Percentiles rank a stretch among this genome's conserved stretches.
These are phyloP conservation scores for Macroramphosus scolopax DNA, from an alignment of 2,797 vertebrate genomes.

Conservation along the genomic window DNA sequence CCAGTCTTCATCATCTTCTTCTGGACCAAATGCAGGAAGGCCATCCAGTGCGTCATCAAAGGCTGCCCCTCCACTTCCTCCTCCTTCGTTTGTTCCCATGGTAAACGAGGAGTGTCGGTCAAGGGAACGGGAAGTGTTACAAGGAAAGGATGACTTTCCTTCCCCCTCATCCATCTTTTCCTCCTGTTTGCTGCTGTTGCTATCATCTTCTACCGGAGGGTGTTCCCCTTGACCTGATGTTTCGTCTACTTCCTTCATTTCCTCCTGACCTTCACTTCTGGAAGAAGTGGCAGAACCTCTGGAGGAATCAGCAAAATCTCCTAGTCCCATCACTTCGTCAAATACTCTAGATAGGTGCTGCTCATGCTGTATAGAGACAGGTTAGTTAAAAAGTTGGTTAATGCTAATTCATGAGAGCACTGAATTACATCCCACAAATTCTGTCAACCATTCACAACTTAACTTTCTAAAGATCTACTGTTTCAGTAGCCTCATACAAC, in stretches of 20 bases:
- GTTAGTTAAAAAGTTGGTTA: neutral
- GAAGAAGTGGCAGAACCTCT: constrained; percentile 64
- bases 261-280: constrained; percentile 53
- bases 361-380: constrained; percentile 54
- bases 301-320: constrained; percentile 69
- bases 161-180: constrained; percentile 46
- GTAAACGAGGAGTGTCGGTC: constrained; percentile 34
- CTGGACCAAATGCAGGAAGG: constrained; percentile 51
- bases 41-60: constrained; percentile 66
- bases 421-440: neutral
- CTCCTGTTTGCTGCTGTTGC: constrained; percentile 49
- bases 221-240: constrained; percentile 28
- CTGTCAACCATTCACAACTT: too few species aligned
- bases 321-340: constrained; percentile 73
- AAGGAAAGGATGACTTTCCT: constrained; percentile 31
- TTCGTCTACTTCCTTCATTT: constrained; percentile 44
- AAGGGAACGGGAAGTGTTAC: constrained; percentile 26
- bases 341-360: constrained; percentile 67
- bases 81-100: constrained; percentile 31
- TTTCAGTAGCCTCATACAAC: too few species aligned
- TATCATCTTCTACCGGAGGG: constrained; percentile 44
- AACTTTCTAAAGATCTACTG: too few species aligned
- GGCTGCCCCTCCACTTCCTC: constrained; percentile 55
- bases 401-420: neutral
- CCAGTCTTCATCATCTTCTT: constrained; percentile 74